A percentile compares a stretch with the other conserved stretches of the same genome.
phyloP scores from a whole-genome alignment of 2,888 invertebrate genomes.

The Synanthedon formicaeformis region DNA sequence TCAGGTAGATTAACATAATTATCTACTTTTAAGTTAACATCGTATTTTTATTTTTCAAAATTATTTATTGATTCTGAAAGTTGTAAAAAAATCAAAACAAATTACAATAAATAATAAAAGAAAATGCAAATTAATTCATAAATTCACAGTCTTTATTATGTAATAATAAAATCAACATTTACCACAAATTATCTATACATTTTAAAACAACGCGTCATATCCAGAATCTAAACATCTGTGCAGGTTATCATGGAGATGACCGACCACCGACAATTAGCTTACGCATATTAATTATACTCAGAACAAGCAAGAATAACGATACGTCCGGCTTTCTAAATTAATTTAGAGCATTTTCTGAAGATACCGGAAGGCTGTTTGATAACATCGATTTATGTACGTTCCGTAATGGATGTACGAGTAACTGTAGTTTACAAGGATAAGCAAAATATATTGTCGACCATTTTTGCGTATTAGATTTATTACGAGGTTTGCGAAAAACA shows the following conservation, averaged over 20 bases:
- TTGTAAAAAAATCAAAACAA: too few relatives aligned
- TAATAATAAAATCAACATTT: too few relatives aligned
- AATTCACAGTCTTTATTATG: too few relatives aligned
- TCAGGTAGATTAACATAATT: too few relatives aligned
- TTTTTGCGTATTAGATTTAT: not conserved
- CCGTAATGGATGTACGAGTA: conserved; percentile 11
- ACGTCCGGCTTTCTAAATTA: conserved; percentile 57
- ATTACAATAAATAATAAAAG: too few relatives aligned
- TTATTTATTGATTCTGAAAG: too few relatives aligned
- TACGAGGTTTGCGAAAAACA: too few relatives aligned
- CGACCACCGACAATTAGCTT: conserved; percentile 55
- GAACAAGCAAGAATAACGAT: conserved; percentile 36
- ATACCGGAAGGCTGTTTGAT: not conserved
- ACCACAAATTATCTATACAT: too few relatives aligned
- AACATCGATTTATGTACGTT: not conserved
- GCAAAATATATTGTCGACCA: conserved; percentile 5
- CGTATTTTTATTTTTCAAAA: too few relatives aligned
- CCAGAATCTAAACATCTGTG: conserved; percentile 18
- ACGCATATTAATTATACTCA: conserved; percentile 52
- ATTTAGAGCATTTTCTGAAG: conserved; percentile 33
- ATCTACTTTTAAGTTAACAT: too few relatives aligned
- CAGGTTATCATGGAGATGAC: conserved; percentile 45
- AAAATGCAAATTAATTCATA: too few relatives aligned
- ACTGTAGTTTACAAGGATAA: conserved; percentile 13
- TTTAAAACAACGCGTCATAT: conserved; percentile 11